Evolutionary conservation across 2,113 vertebrate genomes (phyloP), one percentile per base, ranked within the genome.

Genomic region (Oreochromis tanganicae): DNA sequence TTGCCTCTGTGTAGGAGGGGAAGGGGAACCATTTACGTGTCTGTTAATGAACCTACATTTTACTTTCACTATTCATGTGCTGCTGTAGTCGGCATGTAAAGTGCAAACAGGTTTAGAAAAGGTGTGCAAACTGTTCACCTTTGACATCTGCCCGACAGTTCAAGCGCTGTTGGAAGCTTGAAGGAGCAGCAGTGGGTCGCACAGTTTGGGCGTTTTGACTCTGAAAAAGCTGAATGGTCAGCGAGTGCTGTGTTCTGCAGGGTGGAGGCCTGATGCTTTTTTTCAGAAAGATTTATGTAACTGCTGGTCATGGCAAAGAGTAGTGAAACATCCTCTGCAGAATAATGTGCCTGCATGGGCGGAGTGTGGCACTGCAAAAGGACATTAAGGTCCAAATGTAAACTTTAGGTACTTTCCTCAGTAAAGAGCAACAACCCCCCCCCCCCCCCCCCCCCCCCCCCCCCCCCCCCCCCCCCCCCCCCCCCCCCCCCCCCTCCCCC

Each of bases 381-480:
- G 89, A 85, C 92, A 83, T 16, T 71, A 57, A 85, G 71, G 88
- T 89, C 88, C 92, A 89, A 66, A 90, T 84, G 86, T 94, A 82
- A 46, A 79, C 83, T 91, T 93, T 92, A 83, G 93, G 94, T 95
- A 95, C 93, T 95, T 95, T 95, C 95, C 95, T 88, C 48, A 36
- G 48, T 63, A 75, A 89, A 85, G 86, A 83, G 80, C 83, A 75
- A 68, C 50, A 59, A 73, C 48, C 41, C 56, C 63, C 6, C 24
- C 38, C 48, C 27, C 0, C 9, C 52, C 19, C 50, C 5, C 19
- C 5, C 5, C 73, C 41, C 48, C 82, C 0, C 54, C 82, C 19
- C 73, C 41, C 48, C 82, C 0, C 54, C 82, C 19, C 73, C 41
- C 48, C 82, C 0, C 54, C 82, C 19, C 73, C 32, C 48, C 82